These are phyloP conservation scores for Eupristina koningsbergeri DNA, from an alignment of 1,140 invertebrate species.

Conservation along the genomic window DNA sequence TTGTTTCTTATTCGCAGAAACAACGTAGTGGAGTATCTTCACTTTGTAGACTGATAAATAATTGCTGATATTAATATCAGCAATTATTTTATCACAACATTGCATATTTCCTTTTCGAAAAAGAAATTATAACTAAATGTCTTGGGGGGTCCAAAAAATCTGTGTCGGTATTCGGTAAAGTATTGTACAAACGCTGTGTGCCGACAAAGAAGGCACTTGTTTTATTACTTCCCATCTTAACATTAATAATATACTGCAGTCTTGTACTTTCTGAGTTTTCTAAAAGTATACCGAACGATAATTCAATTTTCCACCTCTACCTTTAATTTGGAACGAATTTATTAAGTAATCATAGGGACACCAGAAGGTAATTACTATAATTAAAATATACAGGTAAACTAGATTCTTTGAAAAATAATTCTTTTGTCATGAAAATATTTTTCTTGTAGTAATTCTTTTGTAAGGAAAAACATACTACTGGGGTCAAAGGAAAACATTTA, in stretches of 20 bases:
- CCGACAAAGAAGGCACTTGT: background rate
- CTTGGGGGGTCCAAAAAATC: background rate
- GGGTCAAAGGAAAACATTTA: background rate
- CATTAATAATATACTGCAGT: background rate
- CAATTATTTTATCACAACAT: slow-evolving; percentile 15
- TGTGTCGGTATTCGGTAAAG: background rate
- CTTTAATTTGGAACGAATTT: background rate
- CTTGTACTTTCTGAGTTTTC: background rate
- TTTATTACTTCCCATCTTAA: background rate
- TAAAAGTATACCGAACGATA: background rate
- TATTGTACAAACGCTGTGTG: background rate
- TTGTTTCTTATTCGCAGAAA: background rate
- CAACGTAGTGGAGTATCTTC: background rate
- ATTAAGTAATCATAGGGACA: background rate
- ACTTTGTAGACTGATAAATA: slow-evolving; percentile 19
- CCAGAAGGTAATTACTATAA: background rate
- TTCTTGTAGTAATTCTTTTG: background rate
- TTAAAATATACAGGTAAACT: background rate
- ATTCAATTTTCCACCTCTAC: background rate
- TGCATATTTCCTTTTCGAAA: background rate
- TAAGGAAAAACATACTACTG: background rate
- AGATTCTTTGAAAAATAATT: background rate
- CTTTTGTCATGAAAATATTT: background rate
- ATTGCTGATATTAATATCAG: slow-evolving; percentile 7
- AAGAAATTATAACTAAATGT: background rate